phyloP scores from a whole-genome alignment of 1,140 invertebrate genomes.

The Sinella curviseta region DNA sequence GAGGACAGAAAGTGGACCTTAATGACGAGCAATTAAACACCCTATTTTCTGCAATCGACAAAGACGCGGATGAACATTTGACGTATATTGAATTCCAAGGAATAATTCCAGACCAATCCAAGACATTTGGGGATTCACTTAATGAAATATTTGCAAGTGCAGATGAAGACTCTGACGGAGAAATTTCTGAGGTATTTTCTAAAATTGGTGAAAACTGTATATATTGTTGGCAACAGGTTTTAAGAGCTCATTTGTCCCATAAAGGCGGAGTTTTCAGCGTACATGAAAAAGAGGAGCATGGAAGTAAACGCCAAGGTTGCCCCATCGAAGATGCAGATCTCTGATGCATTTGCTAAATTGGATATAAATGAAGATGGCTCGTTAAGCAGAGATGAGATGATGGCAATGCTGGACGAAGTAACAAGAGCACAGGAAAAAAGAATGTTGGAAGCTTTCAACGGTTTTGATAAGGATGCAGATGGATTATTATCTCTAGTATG shows the following conservation, averaged over 20 bases:
- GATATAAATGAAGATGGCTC: constrained; percentile 19
- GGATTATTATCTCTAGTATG: constrained; percentile 14
- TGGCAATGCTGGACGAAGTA: constrained; percentile 5
- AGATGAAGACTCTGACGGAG: constrained; percentile 16
- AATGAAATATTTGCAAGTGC: constrained; percentile 14
- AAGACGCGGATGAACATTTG: constrained; percentile 23
- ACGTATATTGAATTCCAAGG: constrained; percentile 28
- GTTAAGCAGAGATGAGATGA: constrained; percentile 16
- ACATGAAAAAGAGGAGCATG: neutral
- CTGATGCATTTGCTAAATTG: constrained; percentile 2
- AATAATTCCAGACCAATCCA: neutral
- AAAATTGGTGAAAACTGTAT: neutral
- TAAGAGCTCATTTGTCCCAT: too few relatives aligned
- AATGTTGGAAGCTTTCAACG: constrained; percentile 2
- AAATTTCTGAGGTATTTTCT: neutral
- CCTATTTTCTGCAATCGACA: constrained; percentile 7
- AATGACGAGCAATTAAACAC: constrained; percentile 13
- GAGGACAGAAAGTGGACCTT: neutral
- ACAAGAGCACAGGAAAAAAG: constrained; percentile 8
- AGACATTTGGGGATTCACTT: neutral
- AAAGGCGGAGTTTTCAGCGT: neutral
- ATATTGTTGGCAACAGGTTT: too few relatives aligned
- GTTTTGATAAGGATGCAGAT: constrained; percentile 24
- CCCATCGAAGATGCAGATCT: neutral
- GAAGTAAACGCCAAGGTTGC: neutral